Evolutionary conservation across 2,113 vertebrate genomes (phyloP).

Genomic region (Fukomys damarensis): DNA sequence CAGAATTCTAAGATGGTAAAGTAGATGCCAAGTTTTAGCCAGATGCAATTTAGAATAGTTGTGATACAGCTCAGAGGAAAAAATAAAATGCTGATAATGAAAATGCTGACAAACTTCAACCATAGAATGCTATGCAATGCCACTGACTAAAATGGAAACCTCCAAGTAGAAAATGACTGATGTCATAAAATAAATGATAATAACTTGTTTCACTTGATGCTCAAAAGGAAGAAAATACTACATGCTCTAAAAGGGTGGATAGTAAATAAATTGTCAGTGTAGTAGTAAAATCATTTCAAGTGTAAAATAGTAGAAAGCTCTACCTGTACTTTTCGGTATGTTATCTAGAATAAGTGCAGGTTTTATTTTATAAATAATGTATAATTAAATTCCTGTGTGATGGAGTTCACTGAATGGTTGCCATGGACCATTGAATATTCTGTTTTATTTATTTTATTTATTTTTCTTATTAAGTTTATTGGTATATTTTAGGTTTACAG

Average conservation of each 20-base stretch:
- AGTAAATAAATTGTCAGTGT: slow-evolving; percentile 85
- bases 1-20: slow-evolving; percentile 55
- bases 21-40: slow-evolving; percentile 70
- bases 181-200: slow-evolving; percentile 73
- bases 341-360: slow-evolving; percentile 85
- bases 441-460: no score
- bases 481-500: no score
- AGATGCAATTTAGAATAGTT: slow-evolving; percentile 52
- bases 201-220: slow-evolving; percentile 81
- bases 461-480: no score
- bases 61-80: slow-evolving; percentile 59
- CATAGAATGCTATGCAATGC: slow-evolving; percentile 44
- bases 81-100: slow-evolving; percentile 72
- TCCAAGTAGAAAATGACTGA: slow-evolving; percentile 60
- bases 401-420: slow-evolving; percentile 74
- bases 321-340: slow-evolving; percentile 72
- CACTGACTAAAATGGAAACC: slow-evolving; percentile 69
- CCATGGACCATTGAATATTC: not conserved
- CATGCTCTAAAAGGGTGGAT: slow-evolving; percentile 70
- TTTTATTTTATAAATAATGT: slow-evolving; percentile 86
- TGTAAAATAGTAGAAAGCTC: slow-evolving; percentile 84
- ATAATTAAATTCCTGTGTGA: slow-evolving; percentile 78
- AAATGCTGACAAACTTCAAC: slow-evolving; percentile 79
- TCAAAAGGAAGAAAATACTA: slow-evolving; percentile 69
- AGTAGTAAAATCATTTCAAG: slow-evolving; percentile 81